These are phyloP conservation scores for Cancer borealis DNA, from an alignment of 2,888 invertebrate species.

Conservation along the genomic window DNA sequence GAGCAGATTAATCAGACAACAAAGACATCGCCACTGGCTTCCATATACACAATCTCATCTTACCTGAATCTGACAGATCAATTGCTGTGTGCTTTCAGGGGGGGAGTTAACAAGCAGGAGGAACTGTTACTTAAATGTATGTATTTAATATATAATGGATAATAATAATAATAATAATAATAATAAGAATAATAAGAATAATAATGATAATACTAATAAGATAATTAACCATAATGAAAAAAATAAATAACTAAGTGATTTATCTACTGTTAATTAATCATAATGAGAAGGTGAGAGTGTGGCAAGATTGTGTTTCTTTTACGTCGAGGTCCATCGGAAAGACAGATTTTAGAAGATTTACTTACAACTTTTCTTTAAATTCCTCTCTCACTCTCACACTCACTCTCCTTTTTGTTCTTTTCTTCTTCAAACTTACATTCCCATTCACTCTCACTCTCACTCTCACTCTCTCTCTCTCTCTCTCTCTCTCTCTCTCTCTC, in stretches of 20 bases:
- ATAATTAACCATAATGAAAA: conserved; percentile 38
- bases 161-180: conserved; percentile 53
- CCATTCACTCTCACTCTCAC: conserved; percentile 12
- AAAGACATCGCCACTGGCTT: conserved; percentile 62
- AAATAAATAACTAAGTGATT: conserved; percentile 62
- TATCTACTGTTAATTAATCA: conserved; percentile 64
- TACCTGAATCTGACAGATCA: conserved; percentile 69
- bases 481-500: neutral
- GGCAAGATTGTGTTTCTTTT: conserved; percentile 59
- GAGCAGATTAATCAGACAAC: conserved; percentile 31
- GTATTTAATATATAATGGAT: conserved; percentile 39
- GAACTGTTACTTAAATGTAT: conserved; percentile 69
- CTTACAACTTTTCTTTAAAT: conserved; percentile 41
- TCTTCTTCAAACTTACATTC: neutral
- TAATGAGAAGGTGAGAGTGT: conserved; percentile 72
- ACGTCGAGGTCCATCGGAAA: conserved; percentile 70
- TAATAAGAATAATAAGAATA: conserved; percentile 58
- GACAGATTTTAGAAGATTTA: conserved; percentile 70
- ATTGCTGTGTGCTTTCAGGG: conserved; percentile 71
- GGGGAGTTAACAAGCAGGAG: conserved; percentile 64
- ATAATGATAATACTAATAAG: conserved; percentile 4
- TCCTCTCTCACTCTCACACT: conserved; percentile 46
- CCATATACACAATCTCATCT: conserved; percentile 70
- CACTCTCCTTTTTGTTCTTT: neutral
- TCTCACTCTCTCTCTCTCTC: neutral